Evolutionary conservation across 2,113 vertebrate genomes (phyloP).

Genomic region (Ptilonorhynchus violaceus): DNA sequence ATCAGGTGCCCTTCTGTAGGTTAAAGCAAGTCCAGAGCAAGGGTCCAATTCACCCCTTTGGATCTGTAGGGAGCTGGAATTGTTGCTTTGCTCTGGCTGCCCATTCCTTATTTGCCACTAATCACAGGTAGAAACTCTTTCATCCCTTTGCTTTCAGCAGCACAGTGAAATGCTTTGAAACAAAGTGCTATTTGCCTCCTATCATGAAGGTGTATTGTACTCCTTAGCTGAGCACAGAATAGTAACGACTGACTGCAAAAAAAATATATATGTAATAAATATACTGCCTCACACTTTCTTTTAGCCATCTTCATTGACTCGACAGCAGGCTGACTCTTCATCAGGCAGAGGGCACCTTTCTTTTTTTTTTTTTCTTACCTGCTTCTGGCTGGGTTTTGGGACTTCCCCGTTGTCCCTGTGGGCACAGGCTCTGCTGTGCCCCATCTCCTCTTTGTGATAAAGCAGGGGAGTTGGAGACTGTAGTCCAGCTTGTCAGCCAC

Average conservation of each 20-base stretch:
- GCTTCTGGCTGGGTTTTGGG: not conserved
- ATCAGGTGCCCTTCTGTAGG: not conserved
- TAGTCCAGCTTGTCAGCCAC: not conserved
- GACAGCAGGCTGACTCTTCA: not conserved
- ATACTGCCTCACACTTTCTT: not conserved
- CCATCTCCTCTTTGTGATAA: not conserved
- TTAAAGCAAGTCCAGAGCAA: not conserved
- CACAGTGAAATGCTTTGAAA: not conserved
- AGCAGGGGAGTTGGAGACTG: not conserved
- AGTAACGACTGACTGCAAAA: not conserved
- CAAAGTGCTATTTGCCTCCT: not conserved
- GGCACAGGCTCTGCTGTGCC: not conserved
- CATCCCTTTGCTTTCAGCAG: not conserved
- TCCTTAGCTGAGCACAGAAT: not conserved
- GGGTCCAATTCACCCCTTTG: not conserved
- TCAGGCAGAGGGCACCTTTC: not conserved
- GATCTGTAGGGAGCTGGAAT: not conserved
- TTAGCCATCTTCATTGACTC: not conserved
- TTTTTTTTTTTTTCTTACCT: not conserved
- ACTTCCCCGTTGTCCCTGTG: fast-evolving
- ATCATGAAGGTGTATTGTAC: not conserved
- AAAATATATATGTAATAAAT: too few species aligned
- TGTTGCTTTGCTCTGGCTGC: not conserved
- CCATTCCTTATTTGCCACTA: not conserved
- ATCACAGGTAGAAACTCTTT: not conserved